Evolutionary conservation across 2,113 vertebrate genomes (phyloP), one percentile per base, ranked within the genome.

Genomic region (Thryonomys swinderianus): DNA sequence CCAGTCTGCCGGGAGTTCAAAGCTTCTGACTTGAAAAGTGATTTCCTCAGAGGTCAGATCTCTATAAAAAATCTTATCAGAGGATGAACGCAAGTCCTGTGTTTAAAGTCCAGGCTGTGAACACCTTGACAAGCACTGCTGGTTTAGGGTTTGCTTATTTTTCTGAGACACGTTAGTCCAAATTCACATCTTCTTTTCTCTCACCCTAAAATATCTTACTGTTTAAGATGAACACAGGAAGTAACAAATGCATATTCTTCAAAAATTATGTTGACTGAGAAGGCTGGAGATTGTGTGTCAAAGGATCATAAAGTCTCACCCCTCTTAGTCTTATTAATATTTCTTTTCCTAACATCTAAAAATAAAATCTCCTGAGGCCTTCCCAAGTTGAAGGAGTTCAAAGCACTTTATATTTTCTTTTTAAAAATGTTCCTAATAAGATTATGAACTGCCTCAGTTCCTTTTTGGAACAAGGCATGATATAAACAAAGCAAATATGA

Each of bases 1-100:
- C 90, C 81, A 92, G 62, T 66, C 66, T 89, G 87, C 71, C 83
- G 55, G 84, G 61, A 94, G 84, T 90, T 96, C 87, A 97, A 92
- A 97, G 96, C 94, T 96, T 95, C 64, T 69, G 18, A 87, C 62
- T 93, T 80, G 69, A 82, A 96, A 89, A 62, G 76, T 45, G 78
- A 85, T 53, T 74, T 80, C 93, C 66, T 42, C 84, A 92, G 91
- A 94, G 87, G 67, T 94, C 89, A 64, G 66, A 55, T 78, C 76
- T 94, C 93, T 76, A 42, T 48, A 32, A 76, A 61, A 94, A 91
- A 91, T 94, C 64, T 85, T 84, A 81, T 84, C 25, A 3, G 16
- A 88, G 34, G 14, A 34, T 83, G 57, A 64, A 40, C 14, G 0
- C n/a, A 85, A 66, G 88, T 81, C 71, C 89, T 53, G 34, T 73